phyloP scores from a whole-genome alignment of 1,140 invertebrate genomes.

The Venustaconcha ellipsiformis region DNA sequence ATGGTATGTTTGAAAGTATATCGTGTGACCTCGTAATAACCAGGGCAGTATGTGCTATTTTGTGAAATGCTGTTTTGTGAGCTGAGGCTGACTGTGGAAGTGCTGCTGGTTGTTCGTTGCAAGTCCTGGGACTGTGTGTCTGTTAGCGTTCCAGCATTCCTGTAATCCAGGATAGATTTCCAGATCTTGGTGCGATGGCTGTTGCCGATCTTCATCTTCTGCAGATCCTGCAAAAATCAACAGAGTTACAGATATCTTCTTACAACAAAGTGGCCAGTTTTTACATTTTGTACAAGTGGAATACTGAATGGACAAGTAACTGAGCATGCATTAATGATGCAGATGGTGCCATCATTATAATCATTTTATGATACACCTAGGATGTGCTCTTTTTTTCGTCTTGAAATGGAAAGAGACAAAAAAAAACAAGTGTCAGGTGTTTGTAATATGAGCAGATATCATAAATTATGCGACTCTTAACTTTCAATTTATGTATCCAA shows the following conservation, averaged over 20 bases:
- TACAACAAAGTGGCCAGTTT: background rate
- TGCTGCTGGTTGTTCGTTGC: slow-evolving; percentile 32
- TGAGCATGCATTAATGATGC: too few species aligned
- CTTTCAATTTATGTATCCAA: too few species aligned
- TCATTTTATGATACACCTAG: too few species aligned
- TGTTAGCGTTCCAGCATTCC: slow-evolving; percentile 27
- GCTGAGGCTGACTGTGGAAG: slow-evolving; percentile 48
- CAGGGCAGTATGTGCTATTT: slow-evolving; percentile 54
- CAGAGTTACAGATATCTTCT: background rate
- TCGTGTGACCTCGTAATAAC: slow-evolving; percentile 61
- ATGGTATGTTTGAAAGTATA: slow-evolving; percentile 66
- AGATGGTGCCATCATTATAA: too few species aligned
- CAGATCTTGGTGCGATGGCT: slow-evolving; percentile 63
- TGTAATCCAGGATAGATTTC: slow-evolving; percentile 59
- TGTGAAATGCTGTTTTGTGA: slow-evolving; percentile 45
- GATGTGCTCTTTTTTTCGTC: too few species aligned
- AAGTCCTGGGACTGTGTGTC: slow-evolving; percentile 37
- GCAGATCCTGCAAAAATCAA: slow-evolving; percentile 53
- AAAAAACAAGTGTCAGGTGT: too few species aligned
- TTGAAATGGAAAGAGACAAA: too few species aligned
- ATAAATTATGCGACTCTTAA: too few species aligned
- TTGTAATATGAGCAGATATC: too few species aligned
- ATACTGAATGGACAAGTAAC: background rate
- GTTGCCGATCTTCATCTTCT: slow-evolving; percentile 63
- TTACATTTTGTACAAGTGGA: background rate